These are phyloP conservation scores for Percina caprodes DNA, from an alignment of 2,113 vertebrate species.

Conservation along the genomic window DNA sequence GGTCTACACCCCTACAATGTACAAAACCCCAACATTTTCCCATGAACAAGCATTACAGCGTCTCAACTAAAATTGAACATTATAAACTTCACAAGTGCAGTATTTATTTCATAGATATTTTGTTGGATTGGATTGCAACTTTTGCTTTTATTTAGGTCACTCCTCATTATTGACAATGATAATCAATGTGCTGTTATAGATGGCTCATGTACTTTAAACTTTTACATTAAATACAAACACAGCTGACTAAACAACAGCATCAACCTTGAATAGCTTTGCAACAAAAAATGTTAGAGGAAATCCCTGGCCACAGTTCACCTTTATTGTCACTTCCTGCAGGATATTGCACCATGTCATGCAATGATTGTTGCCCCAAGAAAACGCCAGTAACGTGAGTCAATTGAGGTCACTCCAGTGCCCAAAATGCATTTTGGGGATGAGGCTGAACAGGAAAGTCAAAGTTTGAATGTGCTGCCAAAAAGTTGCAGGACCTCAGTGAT, in stretches of 20 bases:
- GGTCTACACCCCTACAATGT: too few species aligned
- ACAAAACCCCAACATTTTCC: too few species aligned
- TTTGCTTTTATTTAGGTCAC: background rate
- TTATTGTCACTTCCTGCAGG: background rate
- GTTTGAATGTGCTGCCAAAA: slow-evolving; percentile 31
- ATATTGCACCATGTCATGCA: slow-evolving; percentile 1
- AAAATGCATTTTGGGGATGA: background rate
- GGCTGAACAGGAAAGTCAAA: slow-evolving; percentile 35
- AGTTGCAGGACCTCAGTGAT: slow-evolving; percentile 17
- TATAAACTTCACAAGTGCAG: background rate
- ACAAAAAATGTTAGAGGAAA: background rate
- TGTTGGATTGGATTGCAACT: background rate
- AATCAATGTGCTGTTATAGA: background rate
- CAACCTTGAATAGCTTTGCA: slow-evolving; percentile 6
- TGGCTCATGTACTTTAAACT: background rate
- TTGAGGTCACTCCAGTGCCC: background rate
- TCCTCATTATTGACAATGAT: background rate
- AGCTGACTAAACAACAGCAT: background rate
- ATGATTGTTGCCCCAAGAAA: background rate
- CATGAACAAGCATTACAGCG: too few species aligned
- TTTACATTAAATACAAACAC: background rate
- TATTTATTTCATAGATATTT: background rate
- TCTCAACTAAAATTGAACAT: background rate
- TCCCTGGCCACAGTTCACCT: background rate
- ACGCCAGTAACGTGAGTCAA: slow-evolving; percentile 5